Conservation (phyloP, 2,797 vertebrate species). For the Coracias cyanogaster region DNA sequence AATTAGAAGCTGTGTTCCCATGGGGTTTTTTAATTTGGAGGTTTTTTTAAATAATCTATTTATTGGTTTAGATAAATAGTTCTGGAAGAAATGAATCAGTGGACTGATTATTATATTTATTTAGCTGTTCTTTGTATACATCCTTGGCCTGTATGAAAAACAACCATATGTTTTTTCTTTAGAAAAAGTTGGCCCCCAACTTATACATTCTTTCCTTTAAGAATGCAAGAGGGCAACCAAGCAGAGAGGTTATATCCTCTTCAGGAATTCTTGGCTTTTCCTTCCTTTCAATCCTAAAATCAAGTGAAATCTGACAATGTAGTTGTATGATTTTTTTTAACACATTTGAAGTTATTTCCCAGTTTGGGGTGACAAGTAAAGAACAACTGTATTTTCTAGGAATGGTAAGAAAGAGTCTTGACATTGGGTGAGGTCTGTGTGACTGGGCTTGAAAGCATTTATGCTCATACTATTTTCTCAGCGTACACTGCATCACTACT, state of each 20-base stretch:
- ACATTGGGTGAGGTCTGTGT: background rate
- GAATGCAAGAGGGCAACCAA: conserved; percentile 26
- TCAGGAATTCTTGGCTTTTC: conserved; percentile 30
- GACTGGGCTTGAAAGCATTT: background rate
- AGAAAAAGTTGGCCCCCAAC: background rate
- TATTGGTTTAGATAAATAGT: conserved; percentile 18
- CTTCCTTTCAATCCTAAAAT: conserved; percentile 1
- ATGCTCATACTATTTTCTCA: background rate
- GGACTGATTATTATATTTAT: conserved; percentile 10
- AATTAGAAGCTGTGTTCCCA: conserved; percentile 4
- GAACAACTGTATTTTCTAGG: background rate
- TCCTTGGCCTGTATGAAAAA: background rate
- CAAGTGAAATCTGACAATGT: background rate
- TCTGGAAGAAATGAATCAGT: background rate
- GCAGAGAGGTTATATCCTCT: conserved; percentile 21
- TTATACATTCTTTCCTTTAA: conserved; percentile 41
- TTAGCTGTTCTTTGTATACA: conserved; percentile 28
- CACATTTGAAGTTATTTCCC: background rate
- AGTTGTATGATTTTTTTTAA: background rate
- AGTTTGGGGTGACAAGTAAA: background rate
- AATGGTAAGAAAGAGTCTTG: background rate
- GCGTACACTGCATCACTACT: background rate
- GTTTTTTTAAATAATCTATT: background rate
- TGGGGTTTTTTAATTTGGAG: background rate
- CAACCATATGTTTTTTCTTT: conserved; percentile 32